Base-by-base conservation (phyloP, 2,888 invertebrate genomes). In the Dermolepida albohirtum region DNA sequence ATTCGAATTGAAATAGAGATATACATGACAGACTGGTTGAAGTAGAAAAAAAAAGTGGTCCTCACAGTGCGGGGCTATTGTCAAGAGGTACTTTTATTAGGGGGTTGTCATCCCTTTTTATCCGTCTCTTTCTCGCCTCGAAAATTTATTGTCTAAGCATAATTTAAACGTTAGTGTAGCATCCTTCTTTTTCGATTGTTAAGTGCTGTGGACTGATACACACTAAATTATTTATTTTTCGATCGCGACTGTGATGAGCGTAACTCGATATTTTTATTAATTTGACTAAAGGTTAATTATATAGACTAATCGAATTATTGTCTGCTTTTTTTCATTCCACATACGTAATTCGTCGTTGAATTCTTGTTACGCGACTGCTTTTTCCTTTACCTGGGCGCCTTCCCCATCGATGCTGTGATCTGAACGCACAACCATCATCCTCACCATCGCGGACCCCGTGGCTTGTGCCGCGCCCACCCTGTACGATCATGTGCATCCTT, bases 401-500 rank as follows among this genome's bases (percentile, higher is more conserved):
- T 69, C 70, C 74, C 71, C 72, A 71, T 66, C 77, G 73, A 79
- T 80, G 80, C 80, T 81, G 82, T 82, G 79, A 81, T 77, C 74
- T 72, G 78, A 73, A 75, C 74, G 78, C 79, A 75, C 80, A 79
- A 85, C 81, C 83, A 85, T 84, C 86, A 87, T 88, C 87, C 87
- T 87, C 86, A 87, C 86, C 86, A 87, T 87, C 87, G 85, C 86
- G 85, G 87, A 87, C 89, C 90, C 90, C 90, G 91, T 90, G 90
- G 91, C 90, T 89, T 90, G 90, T 89, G 90, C 90, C 89, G 85
- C 85, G 77, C 84, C 84, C 78, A 90, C 91, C 88, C 90, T 92
- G 89, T 91, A 91, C 90, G 91, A 92, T 89, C 90, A 91, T 90
- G 89, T 90, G 87, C 89, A 83, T 76, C 88, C 88, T 81, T 88